Evolutionary conservation across 2,113 vertebrate genomes (phyloP).

Genomic region (Nymphicus hollandicus): DNA sequence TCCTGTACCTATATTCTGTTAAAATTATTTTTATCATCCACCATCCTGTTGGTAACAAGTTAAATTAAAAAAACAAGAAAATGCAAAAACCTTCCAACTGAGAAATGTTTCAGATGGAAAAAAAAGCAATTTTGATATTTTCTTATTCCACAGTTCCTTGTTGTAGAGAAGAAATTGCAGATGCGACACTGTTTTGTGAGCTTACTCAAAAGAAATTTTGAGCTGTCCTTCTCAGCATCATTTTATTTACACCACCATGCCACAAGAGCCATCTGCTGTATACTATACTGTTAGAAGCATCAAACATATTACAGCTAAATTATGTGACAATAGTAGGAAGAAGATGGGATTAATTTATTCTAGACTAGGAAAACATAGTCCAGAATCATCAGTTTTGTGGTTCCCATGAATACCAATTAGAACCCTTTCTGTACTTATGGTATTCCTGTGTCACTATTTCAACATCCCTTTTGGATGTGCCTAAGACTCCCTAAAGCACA

Average conservation of each 20-base stretch:
- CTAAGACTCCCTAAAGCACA: not conserved
- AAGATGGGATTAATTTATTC: not conserved
- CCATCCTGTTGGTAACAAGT: not conserved
- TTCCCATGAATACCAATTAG: not conserved
- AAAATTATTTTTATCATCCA: not conserved
- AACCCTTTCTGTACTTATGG: not conserved
- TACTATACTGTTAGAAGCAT: not conserved
- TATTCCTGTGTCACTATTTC: not conserved
- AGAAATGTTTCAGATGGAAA: not conserved
- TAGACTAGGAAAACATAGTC: not conserved
- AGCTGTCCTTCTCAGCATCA: not conserved
- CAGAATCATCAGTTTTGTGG: not conserved
- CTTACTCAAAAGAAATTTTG: not conserved
- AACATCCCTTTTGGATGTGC: not conserved
- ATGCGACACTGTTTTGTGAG: not conserved
- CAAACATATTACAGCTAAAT: not conserved
- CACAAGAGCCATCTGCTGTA: not conserved
- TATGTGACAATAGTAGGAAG: not conserved
- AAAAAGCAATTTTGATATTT: not conserved
- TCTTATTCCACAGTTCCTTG: not conserved
- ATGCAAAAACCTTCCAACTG: not conserved
- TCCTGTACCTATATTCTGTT: not conserved
- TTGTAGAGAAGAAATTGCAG: not conserved
- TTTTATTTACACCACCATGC: constrained; percentile 11
- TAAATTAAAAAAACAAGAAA: not conserved